These are phyloP conservation scores for Oxystoma pomonae DNA, from an alignment of 2,888 invertebrate genomes.

Conservation along the genomic window DNA sequence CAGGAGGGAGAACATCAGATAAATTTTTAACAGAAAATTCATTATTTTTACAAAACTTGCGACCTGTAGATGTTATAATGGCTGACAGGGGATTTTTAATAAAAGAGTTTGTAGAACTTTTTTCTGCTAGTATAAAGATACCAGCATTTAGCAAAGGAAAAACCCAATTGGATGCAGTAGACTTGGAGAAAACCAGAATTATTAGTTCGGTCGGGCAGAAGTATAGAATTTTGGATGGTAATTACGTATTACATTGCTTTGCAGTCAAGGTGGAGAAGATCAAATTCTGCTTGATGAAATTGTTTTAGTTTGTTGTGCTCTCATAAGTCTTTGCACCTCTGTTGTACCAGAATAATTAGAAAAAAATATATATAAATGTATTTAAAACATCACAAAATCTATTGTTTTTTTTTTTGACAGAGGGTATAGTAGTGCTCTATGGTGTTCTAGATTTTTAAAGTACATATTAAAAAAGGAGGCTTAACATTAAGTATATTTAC, in stretches of 20 bases:
- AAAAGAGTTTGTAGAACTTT: conserved; percentile 19
- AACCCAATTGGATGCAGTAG: conserved; percentile 25
- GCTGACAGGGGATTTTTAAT: conserved; percentile 27
- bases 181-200: conserved; percentile 24
- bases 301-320: conserved; percentile 21
- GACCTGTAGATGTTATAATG: conserved; percentile 24
- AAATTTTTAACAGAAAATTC: conserved; percentile 18
- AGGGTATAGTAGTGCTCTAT: no score
- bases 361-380: background rate
- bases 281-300: conserved; percentile 18
- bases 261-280: background rate
- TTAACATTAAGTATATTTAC: no score
- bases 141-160: conserved; percentile 28
- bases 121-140: conserved; percentile 18
- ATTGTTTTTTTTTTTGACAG: no score
- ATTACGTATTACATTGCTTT: conserved; percentile 11
- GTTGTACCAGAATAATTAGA: conserved; percentile 12
- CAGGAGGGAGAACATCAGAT: conserved; percentile 22
- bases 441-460: no score
- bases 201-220: conserved; percentile 18
- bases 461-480: no score
- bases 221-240: conserved; percentile 13
- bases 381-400: background rate
- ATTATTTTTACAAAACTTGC: conserved; percentile 16
- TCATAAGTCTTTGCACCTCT: conserved; percentile 15